Percentiles rank a stretch among this genome's conserved stretches.
Evolutionary conservation across 2,888 invertebrate species (phyloP).

Genomic region (Nemoura dubitans): DNA sequence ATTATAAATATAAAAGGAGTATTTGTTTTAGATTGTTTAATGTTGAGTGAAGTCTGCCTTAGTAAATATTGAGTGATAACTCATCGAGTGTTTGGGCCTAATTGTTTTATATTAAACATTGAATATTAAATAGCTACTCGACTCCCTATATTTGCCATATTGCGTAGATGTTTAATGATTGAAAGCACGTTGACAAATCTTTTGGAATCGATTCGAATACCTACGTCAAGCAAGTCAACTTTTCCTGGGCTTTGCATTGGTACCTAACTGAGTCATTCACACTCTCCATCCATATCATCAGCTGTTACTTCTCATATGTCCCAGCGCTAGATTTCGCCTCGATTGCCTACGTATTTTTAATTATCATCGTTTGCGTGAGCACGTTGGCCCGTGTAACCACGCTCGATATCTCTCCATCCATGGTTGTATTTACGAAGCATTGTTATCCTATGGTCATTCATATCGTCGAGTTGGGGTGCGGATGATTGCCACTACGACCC

Average conservation of each 20-base stretch:
- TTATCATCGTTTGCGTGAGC: slow-evolving; percentile 26
- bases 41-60: slow-evolving; percentile 51
- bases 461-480: slow-evolving; percentile 26
- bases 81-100: slow-evolving; percentile 50
- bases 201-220: slow-evolving; percentile 29
- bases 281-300: slow-evolving; percentile 39
- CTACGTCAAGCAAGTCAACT: slow-evolving; percentile 37
- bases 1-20: slow-evolving; percentile 28
- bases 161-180: slow-evolving; percentile 47
- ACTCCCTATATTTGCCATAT: slow-evolving; percentile 46
- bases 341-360: slow-evolving; percentile 34
- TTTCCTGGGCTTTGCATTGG: slow-evolving; percentile 40
- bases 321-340: slow-evolving; percentile 20
- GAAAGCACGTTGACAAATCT: slow-evolving; percentile 44
- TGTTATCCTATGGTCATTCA: slow-evolving; percentile 40
- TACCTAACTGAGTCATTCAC: slow-evolving; percentile 33
- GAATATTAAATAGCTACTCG: slow-evolving; percentile 44
- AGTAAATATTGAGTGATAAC: slow-evolving; percentile 45
- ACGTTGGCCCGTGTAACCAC: slow-evolving; percentile 18
- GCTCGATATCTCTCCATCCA: slow-evolving; percentile 44
- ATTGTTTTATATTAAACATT: slow-evolving; percentile 48
- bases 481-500: slow-evolving; percentile 46
- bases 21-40: slow-evolving; percentile 47
- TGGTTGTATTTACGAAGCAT: slow-evolving; percentile 37
- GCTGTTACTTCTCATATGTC: slow-evolving; percentile 25